Base-by-base conservation (phyloP, 2,113 vertebrate species). In the Amphilophus citrinellus region DNA sequence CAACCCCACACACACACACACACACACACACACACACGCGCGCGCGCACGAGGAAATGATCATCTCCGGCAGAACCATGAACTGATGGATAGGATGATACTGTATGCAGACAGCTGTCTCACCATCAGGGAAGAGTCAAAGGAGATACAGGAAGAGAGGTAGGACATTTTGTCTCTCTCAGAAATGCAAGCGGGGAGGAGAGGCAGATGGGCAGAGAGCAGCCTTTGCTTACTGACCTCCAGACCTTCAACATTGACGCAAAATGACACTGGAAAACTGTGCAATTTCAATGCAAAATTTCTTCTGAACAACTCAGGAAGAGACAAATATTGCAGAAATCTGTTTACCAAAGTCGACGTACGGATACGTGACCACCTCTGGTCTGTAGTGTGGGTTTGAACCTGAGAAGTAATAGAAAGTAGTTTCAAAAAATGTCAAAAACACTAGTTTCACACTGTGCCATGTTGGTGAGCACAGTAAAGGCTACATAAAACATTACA, bases 171-270 rank as follows among this genome's bases (percentile, higher is more conserved):
- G 84, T 99, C 97, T 58, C 93, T 95, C 84, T 96, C 94, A 53
- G 97, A 97, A 95, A 97, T 94, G 68, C 96, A 96, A 39, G 96
- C 76, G 9, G 98, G 97, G 35, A 99, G 96, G 83, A 97, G 97
- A 39, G 97, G 95, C 79, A 99, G 96, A 87, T 97, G 94, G 89
- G 97, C 96, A 59, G 97, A 97, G 60, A 99, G 92, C 4, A 99
- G 95, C 32, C 98, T 96, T 91, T 98, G 97, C 89, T 98, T 99
- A 88, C 97, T 96, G 66, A 98, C 96, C 92, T 98, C 97, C 82
- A 97, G 85, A 84, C 97, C 96, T 96, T 87, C 24, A 85, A 81
- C 81, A 75, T 80, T 0, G 4, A 89, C 20, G 27, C 7, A 35
- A 30, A 79, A 78, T 76, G 9, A 78, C 15, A 1, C 20, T 2